Evolutionary conservation across 2,888 invertebrate species (phyloP).

Genomic region (Drosophila setosimentum): DNA sequence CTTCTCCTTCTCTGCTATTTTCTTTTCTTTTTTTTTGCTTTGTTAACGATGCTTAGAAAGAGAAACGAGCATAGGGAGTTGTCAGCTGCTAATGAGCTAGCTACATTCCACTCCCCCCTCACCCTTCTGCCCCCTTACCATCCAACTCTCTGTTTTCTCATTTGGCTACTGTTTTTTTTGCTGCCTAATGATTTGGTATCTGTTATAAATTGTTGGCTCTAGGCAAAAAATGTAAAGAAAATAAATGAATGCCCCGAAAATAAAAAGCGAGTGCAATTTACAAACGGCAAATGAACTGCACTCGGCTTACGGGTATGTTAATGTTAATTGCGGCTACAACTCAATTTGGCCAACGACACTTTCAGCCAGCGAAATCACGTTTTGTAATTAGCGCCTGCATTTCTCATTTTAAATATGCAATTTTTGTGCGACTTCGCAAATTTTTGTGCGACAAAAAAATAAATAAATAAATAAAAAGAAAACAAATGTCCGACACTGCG

Average conservation of each 20-base stretch:
- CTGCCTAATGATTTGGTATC: conserved; percentile 36
- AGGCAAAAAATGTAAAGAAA: conserved; percentile 9
- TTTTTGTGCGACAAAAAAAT: conserved; percentile 1
- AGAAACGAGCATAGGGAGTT: conserved; percentile 46
- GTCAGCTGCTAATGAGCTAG: conserved; percentile 72
- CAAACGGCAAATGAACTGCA: neutral
- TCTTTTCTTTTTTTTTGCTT: conserved; percentile 36
- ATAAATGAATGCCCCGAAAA: neutral
- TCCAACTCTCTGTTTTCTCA: neutral
- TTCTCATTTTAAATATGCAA: conserved; percentile 2
- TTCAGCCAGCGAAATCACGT: conserved; percentile 7
- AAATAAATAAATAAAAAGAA: neutral
- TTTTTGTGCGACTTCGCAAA: conserved; percentile 9
- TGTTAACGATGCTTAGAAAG: conserved; percentile 28
- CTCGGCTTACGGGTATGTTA: neutral
- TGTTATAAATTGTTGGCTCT: conserved; percentile 6
- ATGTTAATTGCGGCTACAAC: conserved; percentile 46
- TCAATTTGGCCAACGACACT: conserved; percentile 32
- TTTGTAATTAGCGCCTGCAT: conserved; percentile 32
- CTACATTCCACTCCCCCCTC: neutral
- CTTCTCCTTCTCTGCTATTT: neutral
- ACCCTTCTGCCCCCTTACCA: too few species aligned
- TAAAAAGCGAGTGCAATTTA: conserved; percentile 13
- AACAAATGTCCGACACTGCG: conserved; percentile 32
- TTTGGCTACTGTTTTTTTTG: conserved; percentile 33